These are phyloP conservation scores for Phoenicopterus ruber DNA, from an alignment of 2,113 vertebrate species.

Conservation along the genomic window DNA sequence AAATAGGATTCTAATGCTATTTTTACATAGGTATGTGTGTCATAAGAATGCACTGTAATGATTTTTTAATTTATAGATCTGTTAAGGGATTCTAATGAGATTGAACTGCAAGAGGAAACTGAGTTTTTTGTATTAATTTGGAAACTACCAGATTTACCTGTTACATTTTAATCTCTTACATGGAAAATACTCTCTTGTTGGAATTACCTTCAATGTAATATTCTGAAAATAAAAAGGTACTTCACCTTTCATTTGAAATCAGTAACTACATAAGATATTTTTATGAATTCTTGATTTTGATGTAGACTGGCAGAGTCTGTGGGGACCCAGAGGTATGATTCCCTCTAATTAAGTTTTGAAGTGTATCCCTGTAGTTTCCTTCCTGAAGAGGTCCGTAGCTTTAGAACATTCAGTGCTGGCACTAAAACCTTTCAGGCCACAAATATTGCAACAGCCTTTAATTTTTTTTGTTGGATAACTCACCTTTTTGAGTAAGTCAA, in stretches of 20 bases:
- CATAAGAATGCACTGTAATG: neutral
- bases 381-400: neutral
- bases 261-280: neutral
- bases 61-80: constrained; percentile 1
- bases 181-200: neutral
- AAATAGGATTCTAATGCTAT: neutral
- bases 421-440: neutral
- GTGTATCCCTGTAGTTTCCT: neutral
- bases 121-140: neutral
- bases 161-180: neutral
- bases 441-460: neutral
- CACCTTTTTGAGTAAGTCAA: fast-evolving
- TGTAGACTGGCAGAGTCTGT: neutral
- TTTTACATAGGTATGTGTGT: neutral
- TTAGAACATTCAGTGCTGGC: neutral
- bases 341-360: neutral
- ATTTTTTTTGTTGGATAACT: neutral
- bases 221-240: neutral
- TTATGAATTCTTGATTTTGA: neutral
- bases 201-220: neutral
- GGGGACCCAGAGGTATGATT: neutral
- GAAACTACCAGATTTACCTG: neutral
- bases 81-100: constrained; percentile 11
- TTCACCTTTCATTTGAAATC: neutral
- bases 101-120: neutral